Base-by-base conservation (phyloP, 2,888 invertebrate species). In the Caenorhabditis japonica region DNA sequence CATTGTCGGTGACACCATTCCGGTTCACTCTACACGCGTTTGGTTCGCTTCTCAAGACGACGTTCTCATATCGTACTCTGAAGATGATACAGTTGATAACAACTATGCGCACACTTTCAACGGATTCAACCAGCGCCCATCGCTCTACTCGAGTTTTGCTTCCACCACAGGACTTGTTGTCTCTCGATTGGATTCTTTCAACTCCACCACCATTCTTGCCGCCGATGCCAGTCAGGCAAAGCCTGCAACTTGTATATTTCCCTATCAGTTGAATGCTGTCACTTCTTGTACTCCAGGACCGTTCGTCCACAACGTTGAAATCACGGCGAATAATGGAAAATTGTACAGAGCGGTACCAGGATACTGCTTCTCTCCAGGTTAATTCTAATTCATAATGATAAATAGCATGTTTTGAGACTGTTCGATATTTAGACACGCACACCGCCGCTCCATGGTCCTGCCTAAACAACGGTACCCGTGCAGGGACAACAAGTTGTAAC, bases 91-190 rank as follows among this genome's bases (percentile, higher is more conserved):
- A n/a, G 58, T 69, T 10, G 74, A 74, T 25, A 69, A 68, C 33
- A 64, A 64, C 52, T 52, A 61, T 38, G 68, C 74, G 0, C 55
- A 74, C 47, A 62, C 74, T 7, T 74, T 74, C 55, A 62, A 56
- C 17, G 61, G 56, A 10, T 55, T 43, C 43, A 43, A 51, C 15
- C 74, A 74, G 38, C 39, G 58, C 3, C 58, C 68, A n/a, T 55
- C 61, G 0, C 25, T 74, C 13, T 74, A 68, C 34, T 68, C 74
- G 1, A 58, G 68, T 0, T 58, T 74, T 12, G 44, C 52, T 15
- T 17, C 23, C 3, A 62, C 68, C 5, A 41, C 39, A 4, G 27
- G 21, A 5, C 4, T 74, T 1, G 30, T 33, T 1, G 68, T 74
- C 13, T 30, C 68, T 7, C 43, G 52, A 44, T 15, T 52, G 1